Evolutionary conservation across 35 echinoderm and acorn worm species (phyloP).

Genomic region (Nesometra sesokonis): DNA sequence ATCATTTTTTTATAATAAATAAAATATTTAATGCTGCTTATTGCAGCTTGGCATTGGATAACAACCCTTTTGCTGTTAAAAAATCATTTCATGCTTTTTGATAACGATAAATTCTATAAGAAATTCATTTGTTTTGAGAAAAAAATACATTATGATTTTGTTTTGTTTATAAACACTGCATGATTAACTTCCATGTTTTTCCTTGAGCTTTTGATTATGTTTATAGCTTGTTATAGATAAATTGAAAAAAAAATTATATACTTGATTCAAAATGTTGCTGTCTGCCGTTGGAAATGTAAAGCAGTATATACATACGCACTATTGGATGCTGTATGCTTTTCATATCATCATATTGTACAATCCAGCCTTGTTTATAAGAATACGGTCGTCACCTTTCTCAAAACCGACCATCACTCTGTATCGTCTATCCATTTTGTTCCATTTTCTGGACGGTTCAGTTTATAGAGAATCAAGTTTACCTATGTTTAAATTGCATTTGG

Average conservation of each 20-base stretch:
- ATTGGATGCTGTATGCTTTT: not conserved
- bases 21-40: no score
- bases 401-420: no score
- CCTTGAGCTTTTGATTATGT: not conserved
- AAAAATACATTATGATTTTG: not conserved
- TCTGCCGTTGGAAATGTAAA: not conserved
- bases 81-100: not conserved
- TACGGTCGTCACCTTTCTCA: not conserved
- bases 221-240: not conserved
- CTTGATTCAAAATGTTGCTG: not conserved
- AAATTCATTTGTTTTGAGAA: not conserved
- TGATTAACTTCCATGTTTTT: not conserved
- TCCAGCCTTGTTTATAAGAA: not conserved
- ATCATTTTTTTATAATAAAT: not conserved
- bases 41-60: not conserved
- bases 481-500: no score
- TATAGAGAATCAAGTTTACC: no score
- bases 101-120: not conserved
- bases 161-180: not conserved
- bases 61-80: not conserved
- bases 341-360: not conserved
- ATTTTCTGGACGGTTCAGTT: no score
- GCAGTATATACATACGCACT: not conserved
- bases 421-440: no score
- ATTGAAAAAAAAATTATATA: not conserved